Percentiles rank a stretch among this genome's conserved stretches.
These are phyloP conservation scores for Diadromus collaris DNA, from an alignment of 2,888 invertebrate species.

Conservation along the genomic window DNA sequence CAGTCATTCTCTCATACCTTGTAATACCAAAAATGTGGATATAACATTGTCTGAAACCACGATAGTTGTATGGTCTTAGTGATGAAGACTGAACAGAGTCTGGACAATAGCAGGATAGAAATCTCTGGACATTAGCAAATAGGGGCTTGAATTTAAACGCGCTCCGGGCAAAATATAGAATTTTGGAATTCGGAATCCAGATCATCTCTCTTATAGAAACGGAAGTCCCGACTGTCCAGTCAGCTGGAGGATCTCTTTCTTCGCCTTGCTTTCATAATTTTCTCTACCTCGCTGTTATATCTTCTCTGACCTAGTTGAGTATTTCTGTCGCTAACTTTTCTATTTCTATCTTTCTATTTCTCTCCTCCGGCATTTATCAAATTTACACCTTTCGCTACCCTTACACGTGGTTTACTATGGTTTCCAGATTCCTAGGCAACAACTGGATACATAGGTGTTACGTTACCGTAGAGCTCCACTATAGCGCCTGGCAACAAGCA, in stretches of 20 bases:
- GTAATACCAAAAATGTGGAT: not conserved
- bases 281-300: not conserved
- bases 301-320: not conserved
- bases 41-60: not conserved
- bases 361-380: not conserved
- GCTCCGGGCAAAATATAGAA: not conserved
- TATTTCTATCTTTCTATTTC: conserved; percentile 23
- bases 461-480: not conserved
- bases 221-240: not conserved
- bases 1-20: not conserved
- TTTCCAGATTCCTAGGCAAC: not conserved
- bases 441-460: not conserved
- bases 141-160: not conserved
- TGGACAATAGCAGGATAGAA: not conserved
- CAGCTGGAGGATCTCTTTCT: conserved; percentile 7
- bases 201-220: conserved; percentile 7
- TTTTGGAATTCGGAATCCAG: conserved; percentile 19
- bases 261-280: conserved; percentile 15
- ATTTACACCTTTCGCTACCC: not conserved
- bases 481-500: not conserved
- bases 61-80: not conserved
- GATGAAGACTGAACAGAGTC: not conserved
- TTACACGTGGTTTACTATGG: too few relatives aligned
- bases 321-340: conserved; percentile 11
- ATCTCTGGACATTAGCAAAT: not conserved